phyloP scores from a whole-genome alignment of 2,113 vertebrate species.

The Ovis aries region ARS-UI_Ramb_v3.0 NC_056055.1:151109501-151110000 shows the following conservation, averaged over 20 bases:
- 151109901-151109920: not conserved
- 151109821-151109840: not conserved
- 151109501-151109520: not conserved
- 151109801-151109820: not conserved
- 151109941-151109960: not conserved
- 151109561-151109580: not conserved
- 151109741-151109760: not conserved
- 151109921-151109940: not conserved
- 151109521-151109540: not conserved
- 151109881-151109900: not conserved
- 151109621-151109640: not conserved
- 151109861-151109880: conserved; percentile 22
- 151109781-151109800: not conserved
- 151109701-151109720: not conserved
- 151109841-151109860: not conserved
- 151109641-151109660: not conserved
- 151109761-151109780: not conserved
- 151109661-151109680: not conserved
- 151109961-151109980: not conserved
- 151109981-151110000: not conserved
- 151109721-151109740: not conserved
- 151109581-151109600: not conserved
- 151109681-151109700: not conserved
- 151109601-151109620: not conserved
- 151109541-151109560: not conserved